These are phyloP conservation scores for Intellagama lesueurii DNA, from an alignment of 2,797 vertebrate species.

Conservation along the genomic window DNA sequence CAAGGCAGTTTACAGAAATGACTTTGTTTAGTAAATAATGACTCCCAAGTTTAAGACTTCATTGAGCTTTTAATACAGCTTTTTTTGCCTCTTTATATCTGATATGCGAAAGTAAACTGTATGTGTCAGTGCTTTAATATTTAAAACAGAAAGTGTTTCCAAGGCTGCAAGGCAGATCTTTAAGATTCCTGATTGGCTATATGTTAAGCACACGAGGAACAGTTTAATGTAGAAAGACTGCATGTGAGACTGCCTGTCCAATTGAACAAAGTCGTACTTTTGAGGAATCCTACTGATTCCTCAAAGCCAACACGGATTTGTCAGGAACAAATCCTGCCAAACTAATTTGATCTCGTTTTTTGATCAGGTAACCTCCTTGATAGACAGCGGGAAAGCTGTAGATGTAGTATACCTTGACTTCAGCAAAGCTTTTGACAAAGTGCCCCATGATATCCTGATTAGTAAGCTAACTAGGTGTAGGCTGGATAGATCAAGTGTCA, in stretches of 20 bases:
- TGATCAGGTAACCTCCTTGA: too few relatives aligned
- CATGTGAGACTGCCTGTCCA: neutral
- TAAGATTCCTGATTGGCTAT: neutral
- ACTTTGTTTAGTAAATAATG: constrained; percentile 39
- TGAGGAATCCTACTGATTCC: neutral
- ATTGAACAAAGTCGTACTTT: neutral
- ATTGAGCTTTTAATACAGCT: constrained; percentile 21
- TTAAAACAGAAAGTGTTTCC: neutral
- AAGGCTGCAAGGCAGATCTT: neutral
- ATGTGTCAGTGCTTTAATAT: constrained; percentile 20
- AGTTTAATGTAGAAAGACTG: neutral
- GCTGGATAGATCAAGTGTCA: too few relatives aligned
- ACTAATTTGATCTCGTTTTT: too few relatives aligned
- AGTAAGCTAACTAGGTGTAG: too few relatives aligned
- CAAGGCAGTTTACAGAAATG: constrained; percentile 36
- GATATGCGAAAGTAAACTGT: constrained; percentile 22
- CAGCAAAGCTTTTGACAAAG: too few relatives aligned
- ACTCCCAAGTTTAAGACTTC: constrained; percentile 25
- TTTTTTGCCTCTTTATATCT: constrained; percentile 16
- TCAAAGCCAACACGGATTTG: too few relatives aligned
- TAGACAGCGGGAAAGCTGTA: too few relatives aligned
- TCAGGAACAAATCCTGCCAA: too few relatives aligned
- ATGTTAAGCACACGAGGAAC: neutral
- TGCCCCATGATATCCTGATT: too few relatives aligned
- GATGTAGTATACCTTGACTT: too few relatives aligned